A percentile compares a stretch with the other conserved stretches of the same genome.
phyloP scores from a whole-genome alignment of 2,113 vertebrate genomes.

The Condylura cristata region DNA sequence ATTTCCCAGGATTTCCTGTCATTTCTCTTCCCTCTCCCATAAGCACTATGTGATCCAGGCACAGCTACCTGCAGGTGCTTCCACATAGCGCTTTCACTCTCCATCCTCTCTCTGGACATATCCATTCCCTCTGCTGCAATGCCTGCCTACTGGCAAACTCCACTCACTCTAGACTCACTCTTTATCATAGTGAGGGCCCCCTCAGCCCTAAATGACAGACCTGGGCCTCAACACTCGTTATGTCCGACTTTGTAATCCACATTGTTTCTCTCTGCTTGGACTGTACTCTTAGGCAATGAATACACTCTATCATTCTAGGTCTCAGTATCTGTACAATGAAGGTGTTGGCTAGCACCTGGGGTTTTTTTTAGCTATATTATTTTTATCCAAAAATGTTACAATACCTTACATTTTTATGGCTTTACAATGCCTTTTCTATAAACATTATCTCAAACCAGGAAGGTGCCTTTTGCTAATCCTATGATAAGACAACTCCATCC shows the following conservation, averaged over 20 bases:
- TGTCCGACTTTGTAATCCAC: neutral
- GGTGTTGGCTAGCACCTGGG: neutral
- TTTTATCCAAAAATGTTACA: neutral
- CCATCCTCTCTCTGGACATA: neutral
- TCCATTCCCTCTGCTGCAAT: neutral
- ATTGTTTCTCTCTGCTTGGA: neutral
- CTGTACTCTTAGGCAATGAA: neutral
- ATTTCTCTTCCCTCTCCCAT: neutral
- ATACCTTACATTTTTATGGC: neutral
- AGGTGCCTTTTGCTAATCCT: neutral
- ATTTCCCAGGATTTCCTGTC: neutral
- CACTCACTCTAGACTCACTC: neutral
- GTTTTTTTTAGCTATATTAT: neutral
- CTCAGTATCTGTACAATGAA: neutral
- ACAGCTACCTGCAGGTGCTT: neutral
- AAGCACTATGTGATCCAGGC: neutral
- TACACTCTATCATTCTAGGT: neutral
- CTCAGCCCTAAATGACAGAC: neutral
- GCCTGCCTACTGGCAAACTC: neutral
- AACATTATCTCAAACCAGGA: slow-evolving; percentile 27
- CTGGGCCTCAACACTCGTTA: neutral
- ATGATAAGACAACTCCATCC: neutral
- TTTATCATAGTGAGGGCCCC: neutral
- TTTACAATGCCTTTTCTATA: neutral
- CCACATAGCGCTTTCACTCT: neutral